Base-by-base conservation (phyloP, 2,113 vertebrate genomes). In the Potamarius usumacintae region DNA sequence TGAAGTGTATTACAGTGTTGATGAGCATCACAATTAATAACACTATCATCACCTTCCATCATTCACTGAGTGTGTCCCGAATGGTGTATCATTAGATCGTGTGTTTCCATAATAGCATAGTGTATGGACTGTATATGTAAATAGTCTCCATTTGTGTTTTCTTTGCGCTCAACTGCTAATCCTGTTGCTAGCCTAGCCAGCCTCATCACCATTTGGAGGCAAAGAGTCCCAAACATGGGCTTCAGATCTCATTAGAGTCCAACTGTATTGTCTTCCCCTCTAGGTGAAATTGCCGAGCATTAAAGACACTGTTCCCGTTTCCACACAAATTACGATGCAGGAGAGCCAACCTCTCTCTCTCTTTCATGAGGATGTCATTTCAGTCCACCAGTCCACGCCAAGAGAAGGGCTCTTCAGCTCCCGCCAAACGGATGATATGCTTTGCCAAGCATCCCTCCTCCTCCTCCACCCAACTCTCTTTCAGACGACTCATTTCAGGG, bases 281-380 rank as follows among this genome's bases (percentile, higher is more conserved):
- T 14, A 48, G 69, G 67, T 76, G 62, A 89, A 69, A 87, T 58
- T 89, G 87, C 89, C 77, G 69, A 60, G 87, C 72, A 69, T 62
- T 92, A 89, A 88, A 88, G 86, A 87, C 78, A 80, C 79, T 86
- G 80, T 77, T 85, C 89, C 83, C 76, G 42, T 88, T 84, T 88
- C 83, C 63, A 79, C 82, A 88, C 52, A 90, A 89, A 90, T 89
- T 89, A 88, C 82, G 86, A 89, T 91, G 86, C 86, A 84, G 83
- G 42, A 88, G 60, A 89, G 88, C 81, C 80, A 72, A 60, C 34
- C 63, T 52, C 58, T 80, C 71, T 63, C 65, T 53, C 63, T 53
- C 34, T 83, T 67, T 69, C 82, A 79, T 14, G 58, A 87, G 79
- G 78, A 79, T 89, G 71, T 50, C 85, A 89, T 89, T 87, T 86